phyloP scores from a whole-genome alignment of 2,888 invertebrate species.

The Machimus rusticus region DNA sequence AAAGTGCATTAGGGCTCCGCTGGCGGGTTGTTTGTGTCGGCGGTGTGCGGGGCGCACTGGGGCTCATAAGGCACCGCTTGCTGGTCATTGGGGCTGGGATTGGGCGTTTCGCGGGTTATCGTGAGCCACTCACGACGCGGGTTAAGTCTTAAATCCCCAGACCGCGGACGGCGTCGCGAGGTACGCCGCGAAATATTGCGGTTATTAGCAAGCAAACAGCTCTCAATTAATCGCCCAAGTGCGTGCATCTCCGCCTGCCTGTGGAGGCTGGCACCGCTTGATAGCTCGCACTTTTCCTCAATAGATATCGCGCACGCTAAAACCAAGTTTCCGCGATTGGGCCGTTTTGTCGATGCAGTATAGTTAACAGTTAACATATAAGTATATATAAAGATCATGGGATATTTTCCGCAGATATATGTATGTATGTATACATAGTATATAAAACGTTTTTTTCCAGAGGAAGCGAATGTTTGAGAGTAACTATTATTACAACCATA shows the following conservation, averaged over 20 bases:
- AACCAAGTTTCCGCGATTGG: background rate
- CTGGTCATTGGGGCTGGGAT: background rate
- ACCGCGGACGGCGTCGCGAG: background rate
- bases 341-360: background rate
- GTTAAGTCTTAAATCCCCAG: background rate
- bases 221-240: background rate
- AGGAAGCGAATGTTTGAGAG: too few species aligned
- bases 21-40: background rate
- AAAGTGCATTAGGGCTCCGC: constrained; percentile 1
- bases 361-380: background rate
- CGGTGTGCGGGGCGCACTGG: background rate
- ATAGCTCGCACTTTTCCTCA: background rate
- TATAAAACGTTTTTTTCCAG: too few species aligned
- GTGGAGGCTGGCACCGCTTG: background rate
- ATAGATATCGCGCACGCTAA: background rate
- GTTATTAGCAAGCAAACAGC: background rate
- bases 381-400: too few species aligned
- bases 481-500: too few species aligned
- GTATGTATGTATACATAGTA: too few species aligned
- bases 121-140: background rate
- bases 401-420: too few species aligned
- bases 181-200: background rate
- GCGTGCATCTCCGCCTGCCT: background rate
- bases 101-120: background rate
- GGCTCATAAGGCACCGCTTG: background rate